Evolutionary conservation across 2,888 invertebrate genomes (phyloP).

Genomic region (Thereva nobilitata): DNA sequence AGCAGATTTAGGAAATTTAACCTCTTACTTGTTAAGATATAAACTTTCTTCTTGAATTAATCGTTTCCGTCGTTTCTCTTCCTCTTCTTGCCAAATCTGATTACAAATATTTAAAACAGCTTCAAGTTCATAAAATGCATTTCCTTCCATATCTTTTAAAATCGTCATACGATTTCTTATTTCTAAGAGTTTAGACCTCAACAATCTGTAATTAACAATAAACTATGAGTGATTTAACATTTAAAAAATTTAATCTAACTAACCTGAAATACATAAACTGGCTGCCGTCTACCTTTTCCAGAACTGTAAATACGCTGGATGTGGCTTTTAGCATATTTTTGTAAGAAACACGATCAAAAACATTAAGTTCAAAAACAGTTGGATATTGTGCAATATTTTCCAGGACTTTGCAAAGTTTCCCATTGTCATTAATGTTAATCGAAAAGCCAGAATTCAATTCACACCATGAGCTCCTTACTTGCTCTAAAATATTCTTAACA

Average conservation of each 20-base stretch:
- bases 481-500: constrained; percentile 62
- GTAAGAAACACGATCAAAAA: constrained; percentile 45
- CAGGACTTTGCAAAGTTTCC: constrained; percentile 48
- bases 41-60: constrained; percentile 77
- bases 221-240: not conserved
- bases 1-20: constrained; percentile 15
- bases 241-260: constrained; percentile 19
- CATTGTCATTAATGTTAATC: constrained; percentile 45
- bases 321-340: constrained; percentile 45
- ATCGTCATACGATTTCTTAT: constrained; percentile 68
- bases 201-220: constrained; percentile 58
- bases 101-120: constrained; percentile 66
- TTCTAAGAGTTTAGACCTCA: constrained; percentile 72
- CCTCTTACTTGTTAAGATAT: constrained; percentile 70
- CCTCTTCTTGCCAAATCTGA: constrained; percentile 75
- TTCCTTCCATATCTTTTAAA: constrained; percentile 59
- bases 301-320: constrained; percentile 49
- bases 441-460: constrained; percentile 30
- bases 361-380: constrained; percentile 46
- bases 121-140: constrained; percentile 60
- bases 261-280: constrained; percentile 52
- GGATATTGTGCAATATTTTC: constrained; percentile 53
- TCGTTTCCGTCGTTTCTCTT: constrained; percentile 67
- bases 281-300: constrained; percentile 50
- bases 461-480: constrained; percentile 46